Percentiles rank a stretch among this genome's conserved stretches.
These are phyloP conservation scores for Scleropages formosus DNA, from an alignment of 2,797 vertebrate genomes.

Conservation along the genomic window DNA sequence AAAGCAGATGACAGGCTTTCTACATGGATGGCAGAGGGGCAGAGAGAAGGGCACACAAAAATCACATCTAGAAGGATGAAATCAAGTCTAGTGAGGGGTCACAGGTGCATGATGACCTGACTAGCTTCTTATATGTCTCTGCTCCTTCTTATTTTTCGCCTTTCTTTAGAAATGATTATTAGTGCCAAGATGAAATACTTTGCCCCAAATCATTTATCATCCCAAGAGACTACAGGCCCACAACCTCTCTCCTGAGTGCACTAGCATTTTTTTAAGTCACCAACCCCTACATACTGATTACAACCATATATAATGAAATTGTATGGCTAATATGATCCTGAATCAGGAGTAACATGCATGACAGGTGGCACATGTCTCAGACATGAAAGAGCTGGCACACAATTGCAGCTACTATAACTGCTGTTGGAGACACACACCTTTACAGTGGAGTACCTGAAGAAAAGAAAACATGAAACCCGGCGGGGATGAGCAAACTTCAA, in stretches of 20 bases:
- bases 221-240: neutral
- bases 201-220: conserved; percentile 14
- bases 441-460: no score
- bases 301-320: neutral
- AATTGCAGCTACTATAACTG: neutral
- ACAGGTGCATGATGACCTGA: conserved; percentile 12
- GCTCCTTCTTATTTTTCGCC: conserved; percentile 2
- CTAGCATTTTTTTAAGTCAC: neutral
- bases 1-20: neutral
- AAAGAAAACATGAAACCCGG: no score
- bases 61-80: conserved; percentile 1
- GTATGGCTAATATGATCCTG: neutral
- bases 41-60: conserved; percentile 15
- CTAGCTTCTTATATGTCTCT: neutral
- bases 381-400: neutral
- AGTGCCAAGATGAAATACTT: conserved; percentile 12
- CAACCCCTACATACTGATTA: neutral
- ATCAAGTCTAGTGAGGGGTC: neutral
- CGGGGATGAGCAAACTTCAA: neutral
- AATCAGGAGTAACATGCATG: neutral
- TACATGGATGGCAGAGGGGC: conserved; percentile 10
- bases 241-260: neutral
- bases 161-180: conserved; percentile 18
- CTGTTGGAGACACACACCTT: no score
- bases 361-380: neutral